Conservation (phyloP, 2,113 vertebrate species). For the Hemicordylus capensis region DNA sequence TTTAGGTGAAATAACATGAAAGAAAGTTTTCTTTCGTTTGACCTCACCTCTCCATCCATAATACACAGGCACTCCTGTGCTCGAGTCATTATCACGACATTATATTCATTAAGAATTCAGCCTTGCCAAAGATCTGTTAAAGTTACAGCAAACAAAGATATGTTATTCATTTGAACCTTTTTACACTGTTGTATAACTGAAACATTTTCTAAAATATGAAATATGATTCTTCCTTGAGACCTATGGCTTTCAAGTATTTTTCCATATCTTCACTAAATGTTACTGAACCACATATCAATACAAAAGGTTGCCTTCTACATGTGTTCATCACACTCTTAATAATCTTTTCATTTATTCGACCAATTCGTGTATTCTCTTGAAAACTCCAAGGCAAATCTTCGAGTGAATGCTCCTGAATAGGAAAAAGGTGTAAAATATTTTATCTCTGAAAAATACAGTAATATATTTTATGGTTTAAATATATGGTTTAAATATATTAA, state of each 20-base stretch:
- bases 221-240: slow-evolving; percentile 67
- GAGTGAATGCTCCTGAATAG: slow-evolving; percentile 72
- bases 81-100: too few relatives aligned
- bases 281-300: slow-evolving; percentile 78
- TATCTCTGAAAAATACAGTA: too few relatives aligned
- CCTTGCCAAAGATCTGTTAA: neutral
- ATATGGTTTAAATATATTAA: neutral
- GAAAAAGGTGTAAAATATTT: slow-evolving; percentile 18
- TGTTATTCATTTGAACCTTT: neutral
- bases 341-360: slow-evolving; percentile 68
- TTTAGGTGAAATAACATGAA: too few relatives aligned
- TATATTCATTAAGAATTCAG: neutral
- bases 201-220: slow-evolving; percentile 75
- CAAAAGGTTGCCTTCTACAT: slow-evolving; percentile 74
- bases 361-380: slow-evolving; percentile 67
- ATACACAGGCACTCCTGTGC: too few relatives aligned
- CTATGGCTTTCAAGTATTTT: slow-evolving; percentile 61
- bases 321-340: slow-evolving; percentile 58
- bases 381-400: slow-evolving; percentile 79
- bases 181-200: neutral
- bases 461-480: neutral
- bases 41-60: too few relatives aligned
- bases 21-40: too few relatives aligned
- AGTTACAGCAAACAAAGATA: neutral
- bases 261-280: slow-evolving; percentile 75